These are phyloP conservation scores for Nycticorax nycticorax DNA, from an alignment of 2,113 vertebrate species.

Conservation along the genomic window DNA sequence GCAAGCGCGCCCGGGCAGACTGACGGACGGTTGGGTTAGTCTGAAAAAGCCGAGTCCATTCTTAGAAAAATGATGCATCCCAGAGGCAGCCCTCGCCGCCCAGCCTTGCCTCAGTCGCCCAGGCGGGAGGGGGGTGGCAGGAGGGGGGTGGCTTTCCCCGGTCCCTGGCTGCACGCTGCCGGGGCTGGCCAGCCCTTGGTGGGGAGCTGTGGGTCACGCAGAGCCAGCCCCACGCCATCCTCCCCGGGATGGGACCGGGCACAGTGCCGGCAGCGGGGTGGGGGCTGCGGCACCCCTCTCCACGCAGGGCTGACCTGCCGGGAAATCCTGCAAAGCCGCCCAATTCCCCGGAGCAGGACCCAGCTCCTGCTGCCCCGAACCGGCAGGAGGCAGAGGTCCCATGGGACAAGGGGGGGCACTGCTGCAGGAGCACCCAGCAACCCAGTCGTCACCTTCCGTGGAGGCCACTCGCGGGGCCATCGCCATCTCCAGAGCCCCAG, in stretches of 20 bases:
- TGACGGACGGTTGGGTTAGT: background rate
- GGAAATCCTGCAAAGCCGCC: background rate
- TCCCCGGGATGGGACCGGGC: background rate
- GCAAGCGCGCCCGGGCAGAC: background rate
- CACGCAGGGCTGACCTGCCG: background rate
- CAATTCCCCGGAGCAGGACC: fast-evolving
- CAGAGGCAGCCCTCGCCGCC: fast-evolving
- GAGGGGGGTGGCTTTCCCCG: background rate
- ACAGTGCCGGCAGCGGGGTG: background rate
- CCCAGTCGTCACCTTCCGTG: fast-evolving
- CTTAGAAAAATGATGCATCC: background rate
- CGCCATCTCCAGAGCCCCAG: background rate
- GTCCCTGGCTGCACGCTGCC: fast-evolving
- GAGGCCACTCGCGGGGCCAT: fast-evolving
- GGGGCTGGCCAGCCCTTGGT: fast-evolving
- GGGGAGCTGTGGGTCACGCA: background rate
- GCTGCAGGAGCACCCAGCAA: background rate
- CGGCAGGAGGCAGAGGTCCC: fast-evolving
- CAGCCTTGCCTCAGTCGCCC: background rate
- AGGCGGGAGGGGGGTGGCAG: background rate
- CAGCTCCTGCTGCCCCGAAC: background rate
- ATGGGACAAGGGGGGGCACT: fast-evolving
- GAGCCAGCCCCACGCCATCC: background rate
- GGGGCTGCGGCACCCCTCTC: background rate
- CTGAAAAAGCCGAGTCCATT: background rate